A percentile compares a stretch with the other conserved stretches of the same genome.
Conservation (phyloP, 2,888 invertebrate genomes). For the Scrobipalpa atriplicella region DNA sequence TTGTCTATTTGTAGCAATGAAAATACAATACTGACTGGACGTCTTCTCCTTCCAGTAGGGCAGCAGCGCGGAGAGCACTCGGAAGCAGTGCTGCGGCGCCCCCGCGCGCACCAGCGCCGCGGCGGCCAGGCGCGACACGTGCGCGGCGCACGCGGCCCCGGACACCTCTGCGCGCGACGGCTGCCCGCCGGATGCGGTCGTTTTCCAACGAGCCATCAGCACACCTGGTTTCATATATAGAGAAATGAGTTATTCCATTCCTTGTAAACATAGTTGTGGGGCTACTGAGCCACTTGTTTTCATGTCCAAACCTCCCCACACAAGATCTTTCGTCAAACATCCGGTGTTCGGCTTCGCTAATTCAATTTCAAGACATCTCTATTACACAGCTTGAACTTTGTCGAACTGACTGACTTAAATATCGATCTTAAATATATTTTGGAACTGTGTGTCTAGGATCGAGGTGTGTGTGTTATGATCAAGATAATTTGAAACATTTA, state of each 20-base stretch:
- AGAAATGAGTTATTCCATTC: too few relatives aligned
- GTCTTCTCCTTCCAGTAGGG: constrained; percentile 89
- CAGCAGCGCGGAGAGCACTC: constrained; percentile 64
- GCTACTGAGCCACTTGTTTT: too few relatives aligned
- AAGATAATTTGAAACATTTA: neutral
- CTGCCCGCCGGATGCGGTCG: constrained; percentile 46
- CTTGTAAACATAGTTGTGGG: too few relatives aligned
- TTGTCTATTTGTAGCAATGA: too few relatives aligned
- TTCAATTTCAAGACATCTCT: too few relatives aligned
- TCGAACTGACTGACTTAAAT: too few relatives aligned
- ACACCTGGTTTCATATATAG: constrained; percentile 76
- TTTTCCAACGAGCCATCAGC: constrained; percentile 89
- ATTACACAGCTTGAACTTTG: too few relatives aligned
- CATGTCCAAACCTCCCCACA: too few relatives aligned
- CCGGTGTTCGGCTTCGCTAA: too few relatives aligned
- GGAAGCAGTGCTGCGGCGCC: constrained; percentile 71
- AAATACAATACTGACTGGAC: constrained; percentile 50
- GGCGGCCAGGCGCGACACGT: constrained; percentile 72
- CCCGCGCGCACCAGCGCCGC: constrained; percentile 67
- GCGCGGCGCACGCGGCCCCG: constrained; percentile 65
- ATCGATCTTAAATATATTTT: neutral
- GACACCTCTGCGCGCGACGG: constrained; percentile 40
- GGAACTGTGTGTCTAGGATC: neutral
- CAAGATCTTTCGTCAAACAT: too few relatives aligned
- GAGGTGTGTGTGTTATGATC: too few relatives aligned